phyloP scores from a whole-genome alignment of 2,797 vertebrate genomes.

The Diplodus puntazzo region DNA sequence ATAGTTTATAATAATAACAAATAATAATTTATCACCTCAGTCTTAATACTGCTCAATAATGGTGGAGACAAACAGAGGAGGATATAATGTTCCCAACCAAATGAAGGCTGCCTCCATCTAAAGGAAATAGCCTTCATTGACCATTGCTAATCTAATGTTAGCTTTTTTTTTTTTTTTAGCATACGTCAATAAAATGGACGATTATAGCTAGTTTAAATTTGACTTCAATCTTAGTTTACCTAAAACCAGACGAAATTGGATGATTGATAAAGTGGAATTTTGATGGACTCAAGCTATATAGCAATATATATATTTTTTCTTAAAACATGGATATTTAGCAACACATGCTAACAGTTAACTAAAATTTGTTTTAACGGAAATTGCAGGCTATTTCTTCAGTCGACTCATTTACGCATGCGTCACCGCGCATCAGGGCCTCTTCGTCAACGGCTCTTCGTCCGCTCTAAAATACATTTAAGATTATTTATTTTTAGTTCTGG shows the following conservation, averaged over 20 bases:
- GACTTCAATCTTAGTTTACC: background rate
- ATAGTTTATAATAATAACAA: background rate
- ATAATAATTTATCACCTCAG: constrained; percentile 1
- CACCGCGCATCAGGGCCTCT: constrained; percentile 40
- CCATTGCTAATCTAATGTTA: constrained; percentile 34
- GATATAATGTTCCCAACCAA: background rate
- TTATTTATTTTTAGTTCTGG: constrained; percentile 82
- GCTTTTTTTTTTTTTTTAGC: constrained; percentile 13
- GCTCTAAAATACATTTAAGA: constrained; percentile 75
- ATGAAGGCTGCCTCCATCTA: background rate
- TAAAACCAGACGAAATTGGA: background rate
- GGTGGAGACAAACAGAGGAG: background rate
- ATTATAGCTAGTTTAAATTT: background rate
- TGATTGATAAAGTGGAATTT: background rate
- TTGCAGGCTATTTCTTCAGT: background rate
- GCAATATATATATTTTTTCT: background rate
- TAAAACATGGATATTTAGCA: background rate
- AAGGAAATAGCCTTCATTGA: constrained; percentile 27
- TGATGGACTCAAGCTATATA: background rate
- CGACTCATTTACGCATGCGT: constrained; percentile 48
- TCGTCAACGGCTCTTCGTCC: constrained; percentile 49
- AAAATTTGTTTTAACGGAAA: constrained; percentile 24
- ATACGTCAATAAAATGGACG: background rate
- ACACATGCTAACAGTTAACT: constrained; percentile 13
- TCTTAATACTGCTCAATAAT: constrained; percentile 1